phyloP scores from a whole-genome alignment of 30 jellyfish, hydroid and myxozoan genomes.

The Euphysa ruthae region DNA sequence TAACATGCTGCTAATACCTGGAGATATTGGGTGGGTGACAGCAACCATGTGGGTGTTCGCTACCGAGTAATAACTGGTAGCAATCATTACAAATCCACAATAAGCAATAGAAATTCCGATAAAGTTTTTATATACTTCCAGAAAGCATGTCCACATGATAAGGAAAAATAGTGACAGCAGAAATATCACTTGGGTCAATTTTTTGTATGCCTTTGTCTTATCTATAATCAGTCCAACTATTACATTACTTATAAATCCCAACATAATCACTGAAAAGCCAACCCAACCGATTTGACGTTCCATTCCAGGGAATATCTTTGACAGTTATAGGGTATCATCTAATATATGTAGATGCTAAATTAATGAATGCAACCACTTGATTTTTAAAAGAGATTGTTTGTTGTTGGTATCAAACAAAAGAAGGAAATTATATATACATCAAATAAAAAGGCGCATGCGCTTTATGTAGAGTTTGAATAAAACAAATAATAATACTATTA shows the following conservation, averaged over 20 bases:
- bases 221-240: constrained; percentile 12
- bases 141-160: constrained; percentile 1
- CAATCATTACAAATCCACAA: constrained; percentile 5
- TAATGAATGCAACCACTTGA: too few species aligned
- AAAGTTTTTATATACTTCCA: constrained; percentile 7
- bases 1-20: constrained; percentile 17
- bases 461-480: too few species aligned
- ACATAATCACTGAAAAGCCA: constrained; percentile 9
- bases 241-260: constrained; percentile 12
- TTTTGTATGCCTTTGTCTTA: constrained; percentile 15
- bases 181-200: background rate
- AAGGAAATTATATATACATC: too few species aligned
- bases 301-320: constrained; percentile 27
- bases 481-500: too few species aligned
- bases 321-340: too few species aligned
- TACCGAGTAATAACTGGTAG: constrained; percentile 25
- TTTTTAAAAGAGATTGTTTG: too few species aligned
- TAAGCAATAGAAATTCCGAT: constrained; percentile 2
- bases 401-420: too few species aligned
- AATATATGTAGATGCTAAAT: too few species aligned
- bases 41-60: constrained; percentile 17
- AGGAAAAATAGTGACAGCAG: background rate
- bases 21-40: constrained; percentile 9
- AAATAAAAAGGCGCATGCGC: too few species aligned
- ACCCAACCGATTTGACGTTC: constrained; percentile 15